Base-by-base conservation (phyloP, 53 echinoderm and acorn worm genomes). In the Echinometra lucunter region DNA sequence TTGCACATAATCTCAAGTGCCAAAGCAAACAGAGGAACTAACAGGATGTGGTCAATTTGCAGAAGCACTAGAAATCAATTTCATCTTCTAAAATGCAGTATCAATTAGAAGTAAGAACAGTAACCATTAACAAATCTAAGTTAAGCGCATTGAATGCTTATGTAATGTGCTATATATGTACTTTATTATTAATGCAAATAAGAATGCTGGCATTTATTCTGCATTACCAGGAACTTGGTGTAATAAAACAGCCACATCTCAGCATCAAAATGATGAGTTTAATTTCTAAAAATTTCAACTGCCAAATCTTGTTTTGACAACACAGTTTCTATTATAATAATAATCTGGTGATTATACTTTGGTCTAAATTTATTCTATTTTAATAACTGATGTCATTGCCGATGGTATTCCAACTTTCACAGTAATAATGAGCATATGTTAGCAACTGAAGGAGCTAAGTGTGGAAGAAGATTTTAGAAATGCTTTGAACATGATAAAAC, bases 41-140 rank as follows among this genome's bases (percentile, higher is more conserved):
- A 85, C 85, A 85, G 49, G 85, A 85, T 78, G 78, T 78, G 42
- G 78, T 78, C 42, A 78, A 38, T 11, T 78, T 78, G 42, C 78
- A 78, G 78, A 72, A 78, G 78, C 78, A 78, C 19, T 69, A 78
- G 18, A 78, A 18, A 78, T 78, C 42, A 4, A 78, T 78, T 78
- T 78, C 78, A 78, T 3, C 40, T 78, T 23, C 9, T 49, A 25
- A 23, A 1, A 11, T 53, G 13, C n/a, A n/a, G n/a, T n/a, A n/a
- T n/a, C n/a, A n/a, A n/a, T n/a, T n/a, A n/a, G n/a, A n/a, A n/a
- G n/a, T n/a, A n/a, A n/a, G n/a, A n/a, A n/a, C n/a, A n/a, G n/a
- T n/a, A n/a, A n/a, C n/a, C n/a, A n/a, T n/a, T n/a, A n/a, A n/a
- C n/a, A n/a, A n/a, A n/a, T n/a, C n/a, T n/a, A n/a, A n/a, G n/a